Evolutionary conservation across 2,888 invertebrate species (phyloP).

Genomic region (Phengaris arion): DNA sequence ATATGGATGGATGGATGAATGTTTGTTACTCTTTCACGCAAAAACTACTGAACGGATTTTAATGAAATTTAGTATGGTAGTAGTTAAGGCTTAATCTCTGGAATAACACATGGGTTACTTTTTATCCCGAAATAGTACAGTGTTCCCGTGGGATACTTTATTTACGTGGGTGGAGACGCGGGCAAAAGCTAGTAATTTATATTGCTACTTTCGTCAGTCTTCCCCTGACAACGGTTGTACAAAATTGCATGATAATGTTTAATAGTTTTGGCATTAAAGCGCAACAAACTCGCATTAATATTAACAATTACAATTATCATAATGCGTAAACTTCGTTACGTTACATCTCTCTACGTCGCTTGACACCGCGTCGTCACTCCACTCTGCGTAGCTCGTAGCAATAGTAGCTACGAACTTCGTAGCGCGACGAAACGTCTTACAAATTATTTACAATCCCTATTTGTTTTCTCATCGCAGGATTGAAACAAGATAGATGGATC

Average conservation of each 20-base stretch:
- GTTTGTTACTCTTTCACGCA: too few species aligned
- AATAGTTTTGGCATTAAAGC: background rate
- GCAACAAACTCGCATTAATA: conserved; percentile 13
- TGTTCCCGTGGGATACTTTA: too few species aligned
- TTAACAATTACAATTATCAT: conserved; percentile 2
- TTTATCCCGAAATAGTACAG: too few species aligned
- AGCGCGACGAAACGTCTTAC: background rate
- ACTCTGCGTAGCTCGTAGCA: conserved; percentile 1
- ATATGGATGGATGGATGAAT: too few species aligned
- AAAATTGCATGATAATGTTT: background rate
- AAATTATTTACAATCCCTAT: background rate
- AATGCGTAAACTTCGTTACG: conserved; percentile 3
- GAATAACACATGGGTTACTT: too few species aligned
- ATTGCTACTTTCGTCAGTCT: too few species aligned
- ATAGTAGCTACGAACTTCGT: background rate
- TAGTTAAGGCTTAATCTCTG: too few species aligned
- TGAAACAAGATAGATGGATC: background rate
- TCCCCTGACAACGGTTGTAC: background rate
- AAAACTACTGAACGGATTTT: too few species aligned
- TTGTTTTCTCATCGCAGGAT: background rate
- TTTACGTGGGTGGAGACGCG: too few species aligned
- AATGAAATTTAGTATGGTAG: too few species aligned
- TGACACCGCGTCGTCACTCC: background rate
- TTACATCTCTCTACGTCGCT: background rate
- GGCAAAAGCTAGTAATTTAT: too few species aligned